Evolutionary conservation across 2,797 vertebrate species (phyloP).

Genomic region (Enteromius afrohamiltoni): DNA sequence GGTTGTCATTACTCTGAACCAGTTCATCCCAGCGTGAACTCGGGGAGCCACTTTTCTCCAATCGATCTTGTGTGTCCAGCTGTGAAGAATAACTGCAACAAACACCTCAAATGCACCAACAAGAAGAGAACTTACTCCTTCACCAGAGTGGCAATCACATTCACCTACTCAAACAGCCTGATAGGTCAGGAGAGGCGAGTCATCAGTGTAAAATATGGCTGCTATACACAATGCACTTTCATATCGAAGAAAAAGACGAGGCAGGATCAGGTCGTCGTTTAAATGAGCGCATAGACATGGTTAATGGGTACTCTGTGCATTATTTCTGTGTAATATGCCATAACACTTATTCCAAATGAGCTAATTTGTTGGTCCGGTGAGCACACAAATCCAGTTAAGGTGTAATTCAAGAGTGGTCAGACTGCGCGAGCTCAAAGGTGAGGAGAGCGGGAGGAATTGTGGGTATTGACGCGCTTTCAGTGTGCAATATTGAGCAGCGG

Average conservation of each 20-base stretch:
- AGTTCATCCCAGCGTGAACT: conserved; percentile 24
- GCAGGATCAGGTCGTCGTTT: conserved; percentile 5
- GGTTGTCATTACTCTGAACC: conserved; percentile 4
- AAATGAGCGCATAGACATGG: conserved; percentile 27
- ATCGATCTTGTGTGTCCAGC: conserved; percentile 41
- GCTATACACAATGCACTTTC: conserved; percentile 1
- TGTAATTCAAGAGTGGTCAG: conserved; percentile 46
- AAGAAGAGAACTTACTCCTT: conserved; percentile 8
- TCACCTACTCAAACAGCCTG: not conserved
- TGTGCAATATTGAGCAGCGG: conserved; percentile 44
- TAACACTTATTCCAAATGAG: conserved; percentile 53
- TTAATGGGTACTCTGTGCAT: conserved; percentile 29
- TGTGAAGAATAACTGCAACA: conserved; percentile 41
- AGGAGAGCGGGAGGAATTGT: conserved; percentile 39
- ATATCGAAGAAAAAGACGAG: not conserved
- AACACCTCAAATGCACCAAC: conserved; percentile 32
- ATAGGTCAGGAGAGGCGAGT: not conserved
- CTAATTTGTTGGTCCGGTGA: conserved; percentile 61
- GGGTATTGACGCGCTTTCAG: conserved; percentile 52
- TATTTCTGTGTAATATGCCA: conserved; percentile 49
- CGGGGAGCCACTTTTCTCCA: conserved; percentile 40
- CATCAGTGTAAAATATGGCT: conserved; percentile 15
- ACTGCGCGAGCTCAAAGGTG: conserved; percentile 16
- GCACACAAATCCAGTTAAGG: conserved; percentile 44
- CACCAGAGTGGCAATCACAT: not conserved